Base-by-base conservation (phyloP, 2,888 invertebrate species). In the Scotopteryx bipunctaria region DNA sequence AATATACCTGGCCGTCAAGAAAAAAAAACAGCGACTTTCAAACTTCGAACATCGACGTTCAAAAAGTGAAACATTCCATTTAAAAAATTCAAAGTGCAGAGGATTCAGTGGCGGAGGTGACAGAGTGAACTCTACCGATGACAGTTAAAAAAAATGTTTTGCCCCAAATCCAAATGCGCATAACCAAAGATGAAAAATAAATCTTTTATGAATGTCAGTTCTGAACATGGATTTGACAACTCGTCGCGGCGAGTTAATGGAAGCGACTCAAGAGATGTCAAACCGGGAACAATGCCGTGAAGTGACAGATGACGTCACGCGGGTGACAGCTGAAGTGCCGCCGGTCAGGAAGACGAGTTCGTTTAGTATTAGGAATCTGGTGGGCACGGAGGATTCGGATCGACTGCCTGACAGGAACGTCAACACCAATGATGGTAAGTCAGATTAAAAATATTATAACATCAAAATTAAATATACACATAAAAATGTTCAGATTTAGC, bases 171-270 rank as follows among this genome's bases (percentile, higher is more conserved):
- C 35, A 52, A 67, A 67, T 32, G 21, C 13, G 17, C 25, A 48
- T 27, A 48, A 54, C 29, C 36, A 54, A 54, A 54, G 15, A 54
- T 54, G 54, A 54, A 38, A 55, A 16, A 35, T 44, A 48, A 37
- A 42, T 23, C 38, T 17, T 14, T 45, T 52, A 53, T 58, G 55
- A 55, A 56, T 59, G 60, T 56, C 55, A 60, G 55, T 56, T 59
- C 51, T 61, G 71, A 84, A 83, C 69, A 90, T 90, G 90, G 90
- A 90, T 85, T 78, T 90, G 79, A 88, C 89, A 15, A 90, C 88
- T 57, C 86, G 90, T 55, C 82, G 89, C 31, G 81, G 78, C 63
- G 86, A 84, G 31, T 59, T 74, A 60, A 67, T 75, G 65, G 84
- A 77, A 13, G 69, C 66, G 48, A 63, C 40, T 14, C 54, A 51